Evolutionary conservation across 2,797 vertebrate genomes (phyloP).

Genomic region (Eurystomus glaucurus): DNA sequence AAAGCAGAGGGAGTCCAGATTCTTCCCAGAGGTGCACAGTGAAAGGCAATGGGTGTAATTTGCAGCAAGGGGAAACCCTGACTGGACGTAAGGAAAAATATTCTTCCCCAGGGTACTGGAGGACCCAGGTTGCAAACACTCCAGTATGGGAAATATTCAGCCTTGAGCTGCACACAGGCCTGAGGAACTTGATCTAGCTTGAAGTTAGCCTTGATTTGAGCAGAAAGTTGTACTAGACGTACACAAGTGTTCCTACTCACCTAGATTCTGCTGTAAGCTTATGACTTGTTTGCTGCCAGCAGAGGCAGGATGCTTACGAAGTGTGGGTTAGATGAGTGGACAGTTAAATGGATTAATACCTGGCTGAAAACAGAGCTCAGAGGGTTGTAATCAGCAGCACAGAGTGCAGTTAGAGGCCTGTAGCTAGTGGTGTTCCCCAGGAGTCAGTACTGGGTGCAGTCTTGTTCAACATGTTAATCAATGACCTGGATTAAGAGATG

Average conservation of each 20-base stretch:
- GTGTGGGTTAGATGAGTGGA: not conserved
- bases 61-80: not conserved
- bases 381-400: not conserved
- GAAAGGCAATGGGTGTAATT: not conserved
- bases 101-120: not conserved
- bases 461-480: not conserved
- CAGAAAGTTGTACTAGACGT: not conserved
- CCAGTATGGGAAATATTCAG: not conserved
- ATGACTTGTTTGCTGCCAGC: not conserved
- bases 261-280: not conserved
- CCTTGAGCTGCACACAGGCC: not conserved
- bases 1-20: not conserved
- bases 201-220: not conserved
- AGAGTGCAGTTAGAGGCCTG: not conserved
- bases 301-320: not conserved
- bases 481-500: too few relatives aligned
- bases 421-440: not conserved
- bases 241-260: not conserved
- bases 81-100: not conserved
- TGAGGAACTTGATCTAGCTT: not conserved
- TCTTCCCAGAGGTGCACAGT: not conserved
- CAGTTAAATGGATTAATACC: not conserved
- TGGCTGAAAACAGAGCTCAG: not conserved
- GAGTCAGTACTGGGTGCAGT: not conserved
- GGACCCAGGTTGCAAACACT: not conserved